Conservation (phyloP, 2,888 invertebrate species). For the Bibio marci region DNA sequence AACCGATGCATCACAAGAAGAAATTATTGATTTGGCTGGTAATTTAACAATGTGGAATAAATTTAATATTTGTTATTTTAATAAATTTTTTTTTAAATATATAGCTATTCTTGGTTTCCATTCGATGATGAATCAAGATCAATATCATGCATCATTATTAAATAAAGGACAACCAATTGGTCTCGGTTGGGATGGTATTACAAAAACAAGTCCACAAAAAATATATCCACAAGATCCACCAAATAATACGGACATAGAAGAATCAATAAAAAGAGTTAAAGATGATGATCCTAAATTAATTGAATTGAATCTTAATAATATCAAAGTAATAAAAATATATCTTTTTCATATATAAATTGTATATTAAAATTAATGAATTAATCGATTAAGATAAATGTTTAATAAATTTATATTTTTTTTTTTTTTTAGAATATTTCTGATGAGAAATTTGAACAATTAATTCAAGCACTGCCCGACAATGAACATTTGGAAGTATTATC, state of each 20-base stretch:
- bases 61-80: neutral
- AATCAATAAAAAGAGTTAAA: conserved; percentile 74
- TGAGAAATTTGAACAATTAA: conserved; percentile 81
- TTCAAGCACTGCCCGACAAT: conserved; percentile 75
- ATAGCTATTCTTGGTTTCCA: conserved; percentile 96
- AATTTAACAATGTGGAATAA: conserved; percentile 13
- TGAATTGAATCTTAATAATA: conserved; percentile 98
- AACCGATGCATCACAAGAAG: conserved; percentile 74
- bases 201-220: conserved; percentile 85
- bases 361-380: neutral
- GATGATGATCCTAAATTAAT: conserved; percentile 75
- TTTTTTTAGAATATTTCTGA: conserved; percentile 79
- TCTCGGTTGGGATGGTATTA: conserved; percentile 86
- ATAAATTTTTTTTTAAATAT: conserved; percentile 1
- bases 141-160: conserved; percentile 90
- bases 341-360: neutral
- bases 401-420: neutral
- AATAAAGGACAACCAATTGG: conserved; percentile 85
- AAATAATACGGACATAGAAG: conserved; percentile 90
- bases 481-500: conserved; percentile 81
- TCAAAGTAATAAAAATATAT: conserved; percentile 83
- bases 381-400: neutral
- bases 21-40: conserved; percentile 97
- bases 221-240: conserved; percentile 88
- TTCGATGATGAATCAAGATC: conserved; percentile 99